Evolutionary conservation across 2,113 vertebrate genomes (phyloP), one percentile per base, ranked within the genome.

Genomic region (Tetrao urogallus): DNA sequence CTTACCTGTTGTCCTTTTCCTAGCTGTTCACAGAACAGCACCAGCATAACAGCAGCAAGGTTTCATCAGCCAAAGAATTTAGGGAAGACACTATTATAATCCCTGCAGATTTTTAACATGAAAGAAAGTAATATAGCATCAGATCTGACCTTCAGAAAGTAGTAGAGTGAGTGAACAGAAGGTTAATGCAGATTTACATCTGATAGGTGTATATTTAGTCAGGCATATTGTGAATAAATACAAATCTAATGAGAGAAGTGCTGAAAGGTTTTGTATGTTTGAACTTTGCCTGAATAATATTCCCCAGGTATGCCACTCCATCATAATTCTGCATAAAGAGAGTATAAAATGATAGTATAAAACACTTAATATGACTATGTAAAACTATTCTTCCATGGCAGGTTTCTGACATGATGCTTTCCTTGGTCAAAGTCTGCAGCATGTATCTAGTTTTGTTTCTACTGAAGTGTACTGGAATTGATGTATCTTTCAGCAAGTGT

Each of bases 401-500:
- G 27, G 10, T 66, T 81, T 82, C 67, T 84, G 38, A 84, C 63
- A 25, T 57, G 22, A n/a, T 89, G 8, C 14, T 82, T 87, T 76
- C 64, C 40, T 71, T 69, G 71, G 38, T 32, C 7, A 5, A 67
- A 86, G 20, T 70, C 21, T 36, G 57, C 24, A 61, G 61, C 30
- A 42, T 61, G 0, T 12, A 65, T 48, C 73, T 74, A 19, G 32
- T 50, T 90, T 77, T 77, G 5, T 78, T 92, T 86, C 80, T 84
- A 21, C 47, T 89, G 47, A 90, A 79, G 61, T 82, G 30, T 27
- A 65, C 66, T 52, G 54, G 63, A 92, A 95, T 66, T 79, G 74
- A 96, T 69, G 58, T 32, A 94, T 54, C 71, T 89, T 93, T 94
- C 94, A 95, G 74, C 81, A 89, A 89, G 92, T 45, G 70, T 87